These are phyloP conservation scores for Parapristionchus giblindavisi DNA, from an alignment of 2,888 invertebrate genomes.

Conservation along the genomic window DNA sequence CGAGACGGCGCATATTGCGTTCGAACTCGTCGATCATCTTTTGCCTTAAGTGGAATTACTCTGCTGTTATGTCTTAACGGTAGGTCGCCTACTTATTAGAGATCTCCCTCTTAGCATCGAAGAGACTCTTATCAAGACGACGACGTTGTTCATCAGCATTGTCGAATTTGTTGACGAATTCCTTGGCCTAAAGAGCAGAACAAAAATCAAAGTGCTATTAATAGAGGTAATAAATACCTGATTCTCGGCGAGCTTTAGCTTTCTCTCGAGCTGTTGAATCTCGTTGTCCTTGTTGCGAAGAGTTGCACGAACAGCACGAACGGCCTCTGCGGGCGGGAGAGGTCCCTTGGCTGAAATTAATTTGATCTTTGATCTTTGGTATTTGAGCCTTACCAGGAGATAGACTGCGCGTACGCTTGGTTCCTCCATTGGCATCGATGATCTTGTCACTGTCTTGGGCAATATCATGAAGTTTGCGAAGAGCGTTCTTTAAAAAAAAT, in stretches of 20 bases:
- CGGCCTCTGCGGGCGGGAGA: slow-evolving; percentile 64
- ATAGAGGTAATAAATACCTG: slow-evolving; percentile 42
- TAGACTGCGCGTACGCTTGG: slow-evolving; percentile 64
- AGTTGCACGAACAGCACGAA: slow-evolving; percentile 63
- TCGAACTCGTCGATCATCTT: slow-evolving; percentile 64
- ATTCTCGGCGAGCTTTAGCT: slow-evolving; percentile 63
- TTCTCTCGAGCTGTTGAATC: slow-evolving; percentile 65
- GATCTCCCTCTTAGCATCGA: slow-evolving; percentile 60
- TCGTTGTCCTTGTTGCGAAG: slow-evolving; percentile 67
- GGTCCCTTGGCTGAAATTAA: slow-evolving; percentile 45
- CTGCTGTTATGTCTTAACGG: not conserved
- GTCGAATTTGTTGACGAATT: slow-evolving; percentile 62
- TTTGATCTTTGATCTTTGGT: not conserved
- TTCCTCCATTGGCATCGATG: slow-evolving; percentile 43
- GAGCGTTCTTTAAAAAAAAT: slow-evolving; percentile 50
- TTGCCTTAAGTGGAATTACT: slow-evolving; percentile 43
- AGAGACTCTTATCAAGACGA: slow-evolving; percentile 64
- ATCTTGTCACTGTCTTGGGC: slow-evolving; percentile 57
- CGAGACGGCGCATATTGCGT: slow-evolving; percentile 58
- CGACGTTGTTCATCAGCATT: slow-evolving; percentile 63
- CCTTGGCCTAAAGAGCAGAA: slow-evolving; percentile 46
- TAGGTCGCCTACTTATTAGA: slow-evolving; percentile 47
- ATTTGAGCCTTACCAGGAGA: slow-evolving; percentile 57
- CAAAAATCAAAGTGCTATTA: not conserved
- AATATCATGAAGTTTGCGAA: slow-evolving; percentile 66